phyloP scores from a whole-genome alignment of 2,113 vertebrate genomes.

The Myrmecophaga tridactyla region DNA sequence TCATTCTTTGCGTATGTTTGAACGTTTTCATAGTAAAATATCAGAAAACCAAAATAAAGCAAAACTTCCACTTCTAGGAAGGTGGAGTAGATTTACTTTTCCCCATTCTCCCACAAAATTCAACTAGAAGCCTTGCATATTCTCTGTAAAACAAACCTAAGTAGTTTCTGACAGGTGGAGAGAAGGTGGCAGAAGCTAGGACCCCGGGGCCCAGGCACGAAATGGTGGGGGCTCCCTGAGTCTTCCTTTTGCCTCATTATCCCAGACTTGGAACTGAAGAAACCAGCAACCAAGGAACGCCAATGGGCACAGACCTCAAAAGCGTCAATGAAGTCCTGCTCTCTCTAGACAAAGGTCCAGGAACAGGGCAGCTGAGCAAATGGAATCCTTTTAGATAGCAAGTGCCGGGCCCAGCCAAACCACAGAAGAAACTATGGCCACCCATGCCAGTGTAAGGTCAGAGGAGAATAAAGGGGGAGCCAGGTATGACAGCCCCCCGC shows the following conservation, averaged over 20 bases:
- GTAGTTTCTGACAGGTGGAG: background rate
- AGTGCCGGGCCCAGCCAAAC: background rate
- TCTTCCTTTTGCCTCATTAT: background rate
- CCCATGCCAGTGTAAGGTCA: background rate
- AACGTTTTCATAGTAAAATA: background rate
- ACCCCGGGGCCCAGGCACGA: background rate
- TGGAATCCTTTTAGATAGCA: too few relatives aligned
- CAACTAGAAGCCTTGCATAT: background rate
- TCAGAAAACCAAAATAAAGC: background rate
- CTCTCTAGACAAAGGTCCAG: background rate
- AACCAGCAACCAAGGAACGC: background rate
- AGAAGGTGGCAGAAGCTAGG: background rate
- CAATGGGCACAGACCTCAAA: background rate
- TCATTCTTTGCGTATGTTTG: background rate
- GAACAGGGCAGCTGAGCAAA: background rate
- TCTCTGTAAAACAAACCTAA: background rate
- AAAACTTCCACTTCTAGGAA: background rate
- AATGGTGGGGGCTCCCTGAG: background rate
- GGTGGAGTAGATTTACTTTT: background rate
- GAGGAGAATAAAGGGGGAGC: background rate
- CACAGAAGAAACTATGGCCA: background rate
- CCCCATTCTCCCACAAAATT: background rate
- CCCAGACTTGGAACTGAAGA: background rate
- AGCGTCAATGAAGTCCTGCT: background rate
- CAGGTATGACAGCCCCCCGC: background rate